Percentiles rank a stretch among this genome's conserved stretches.
Evolutionary conservation across 2,113 vertebrate genomes (phyloP).

Genomic region (Calyptommatus sinebrachiatus): DNA sequence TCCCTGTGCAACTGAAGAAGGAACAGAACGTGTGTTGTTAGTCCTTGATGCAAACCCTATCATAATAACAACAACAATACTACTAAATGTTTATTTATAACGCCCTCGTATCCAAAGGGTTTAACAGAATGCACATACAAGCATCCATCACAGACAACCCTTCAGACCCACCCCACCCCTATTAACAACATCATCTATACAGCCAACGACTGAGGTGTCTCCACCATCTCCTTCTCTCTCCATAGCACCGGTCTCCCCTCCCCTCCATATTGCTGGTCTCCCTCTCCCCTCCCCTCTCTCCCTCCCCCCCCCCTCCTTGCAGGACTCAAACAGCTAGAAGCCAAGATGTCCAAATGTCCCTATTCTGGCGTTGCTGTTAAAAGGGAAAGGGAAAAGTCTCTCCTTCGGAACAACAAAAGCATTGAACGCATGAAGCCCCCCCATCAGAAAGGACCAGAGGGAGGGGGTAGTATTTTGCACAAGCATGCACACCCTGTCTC

Average conservation of each 20-base stretch:
- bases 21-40: conserved; percentile 47
- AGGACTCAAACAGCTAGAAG: not conserved
- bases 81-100: too few species aligned
- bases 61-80: too few species aligned
- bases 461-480: not conserved
- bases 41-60: conserved; percentile 1
- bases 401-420: not conserved
- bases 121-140: too few species aligned
- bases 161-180: not conserved
- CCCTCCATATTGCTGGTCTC: not conserved
- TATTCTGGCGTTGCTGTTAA: not conserved
- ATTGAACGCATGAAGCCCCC: not conserved
- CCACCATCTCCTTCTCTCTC: too few species aligned
- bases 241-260: not conserved
- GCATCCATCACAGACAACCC: too few species aligned
- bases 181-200: not conserved
- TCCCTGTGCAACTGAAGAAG: conserved; percentile 17
- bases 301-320: not conserved
- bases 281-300: not conserved
- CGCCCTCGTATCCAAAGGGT: too few species aligned
- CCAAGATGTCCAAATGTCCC: not conserved
- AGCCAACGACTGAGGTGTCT: too few species aligned
- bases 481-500: not conserved
- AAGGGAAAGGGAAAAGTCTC: rapidly evolving
- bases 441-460: not conserved